Evolutionary conservation across 2,888 invertebrate genomes (phyloP), one percentile per base, ranked within the genome.

Genomic region (Polydrusus tereticollis): DNA sequence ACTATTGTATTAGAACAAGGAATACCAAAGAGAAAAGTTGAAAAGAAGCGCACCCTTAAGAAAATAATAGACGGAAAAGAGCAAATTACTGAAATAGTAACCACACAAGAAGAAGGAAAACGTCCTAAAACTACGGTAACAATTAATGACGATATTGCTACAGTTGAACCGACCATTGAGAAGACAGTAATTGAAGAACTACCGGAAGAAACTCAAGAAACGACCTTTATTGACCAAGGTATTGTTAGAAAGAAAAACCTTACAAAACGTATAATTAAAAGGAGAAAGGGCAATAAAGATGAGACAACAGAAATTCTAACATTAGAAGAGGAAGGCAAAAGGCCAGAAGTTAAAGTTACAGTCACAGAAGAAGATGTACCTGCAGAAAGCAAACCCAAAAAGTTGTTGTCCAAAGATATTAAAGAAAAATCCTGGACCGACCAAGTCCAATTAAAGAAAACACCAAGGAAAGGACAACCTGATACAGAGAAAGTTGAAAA

Each of bases 231-330:
- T 0, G 69, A 70, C 14, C 77, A 79, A 47, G 78, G 79, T 12
- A 69, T 72, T 38, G 52, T 47, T 4, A 75, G 80, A 70, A 77
- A 79, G 50, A 80, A 69, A 38, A 74, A 73, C 0, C 60, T 75
- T 38, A 78, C 73, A 58, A 87, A 85, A 72, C 83, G 85, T 1
- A 85, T 85, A 50, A 82, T 86, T 1, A 86, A 85, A 65, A 86
- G 85, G 41, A 74, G 73, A 78, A 65, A 82, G 84, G 74, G 83
- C 81, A 5, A 80, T 76, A 55, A 83, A 82, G 81, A 63, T 36
- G 81, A 84, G 77, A 78, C 79, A n/a, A 77, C 77, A 74, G 29
- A 87, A 75, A 67, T 81, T 78, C 78, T 79, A 41, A 86, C 86
- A n/a, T 79, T 86, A 3, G 67, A 69, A 52, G 66, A 69, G 57